Evolutionary conservation across 2,797 vertebrate genomes (phyloP).

Genomic region (Vespertilio murinus): DNA sequence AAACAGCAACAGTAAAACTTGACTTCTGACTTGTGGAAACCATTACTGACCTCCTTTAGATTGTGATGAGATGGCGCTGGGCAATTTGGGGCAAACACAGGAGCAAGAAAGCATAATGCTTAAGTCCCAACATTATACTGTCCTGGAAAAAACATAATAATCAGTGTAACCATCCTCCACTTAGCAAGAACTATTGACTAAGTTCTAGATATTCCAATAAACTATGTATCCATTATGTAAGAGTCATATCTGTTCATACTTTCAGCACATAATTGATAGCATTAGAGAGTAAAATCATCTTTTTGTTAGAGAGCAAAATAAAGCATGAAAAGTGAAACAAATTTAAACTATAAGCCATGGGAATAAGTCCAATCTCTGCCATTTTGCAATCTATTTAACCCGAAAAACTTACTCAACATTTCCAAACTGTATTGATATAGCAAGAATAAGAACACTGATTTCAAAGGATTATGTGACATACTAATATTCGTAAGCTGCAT

Average conservation of each 20-base stretch:
- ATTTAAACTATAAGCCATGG: background rate
- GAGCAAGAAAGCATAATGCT: background rate
- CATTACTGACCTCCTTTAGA: background rate
- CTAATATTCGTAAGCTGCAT: background rate
- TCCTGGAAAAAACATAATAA: background rate
- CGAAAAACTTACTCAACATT: background rate
- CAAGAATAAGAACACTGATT: background rate
- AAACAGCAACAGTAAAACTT: background rate
- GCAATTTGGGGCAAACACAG: background rate
- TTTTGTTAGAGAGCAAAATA: background rate
- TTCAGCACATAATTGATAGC: background rate
- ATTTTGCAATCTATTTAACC: background rate
- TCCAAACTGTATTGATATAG: background rate
- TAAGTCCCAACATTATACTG: background rate
- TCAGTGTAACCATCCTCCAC: no score
- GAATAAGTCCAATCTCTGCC: background rate
- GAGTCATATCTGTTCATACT: background rate
- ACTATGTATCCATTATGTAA: background rate
- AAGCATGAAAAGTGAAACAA: background rate
- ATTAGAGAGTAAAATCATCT: background rate
- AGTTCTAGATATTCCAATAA: background rate
- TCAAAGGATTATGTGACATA: background rate
- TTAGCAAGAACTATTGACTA: background rate
- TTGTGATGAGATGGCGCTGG: background rate
- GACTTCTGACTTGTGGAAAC: background rate